Evolutionary conservation across 2,113 vertebrate species (phyloP).

Genomic region (Phaethon lepturus): DNA sequence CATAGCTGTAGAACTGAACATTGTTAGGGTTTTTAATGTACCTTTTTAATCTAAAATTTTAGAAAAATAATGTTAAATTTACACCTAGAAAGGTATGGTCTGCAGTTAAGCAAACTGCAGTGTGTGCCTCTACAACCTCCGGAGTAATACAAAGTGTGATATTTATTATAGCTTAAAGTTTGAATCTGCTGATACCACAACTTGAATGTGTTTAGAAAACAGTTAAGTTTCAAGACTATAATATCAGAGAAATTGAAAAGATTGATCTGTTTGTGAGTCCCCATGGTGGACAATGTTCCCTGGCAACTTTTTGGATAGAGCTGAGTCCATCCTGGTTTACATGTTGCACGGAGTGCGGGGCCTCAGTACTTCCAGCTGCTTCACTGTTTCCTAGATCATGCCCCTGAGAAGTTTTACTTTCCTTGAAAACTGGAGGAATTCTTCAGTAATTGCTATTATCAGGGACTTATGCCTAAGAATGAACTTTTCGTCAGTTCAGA

Average conservation of each 20-base stretch:
- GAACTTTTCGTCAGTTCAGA: background rate
- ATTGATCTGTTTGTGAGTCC: background rate
- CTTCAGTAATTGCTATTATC: background rate
- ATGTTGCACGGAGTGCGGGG: accelerated
- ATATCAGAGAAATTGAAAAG: background rate
- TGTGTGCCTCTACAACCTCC: background rate
- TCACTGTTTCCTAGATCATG: background rate
- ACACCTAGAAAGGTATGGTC: background rate
- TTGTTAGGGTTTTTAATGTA: background rate
- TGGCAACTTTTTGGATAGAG: background rate
- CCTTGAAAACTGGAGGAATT: background rate
- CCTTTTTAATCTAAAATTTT: background rate
- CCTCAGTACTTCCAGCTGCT: background rate
- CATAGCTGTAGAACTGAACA: background rate
- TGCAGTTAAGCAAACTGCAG: background rate
- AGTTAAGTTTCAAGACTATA: background rate
- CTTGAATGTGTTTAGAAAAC: background rate
- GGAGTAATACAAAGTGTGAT: background rate
- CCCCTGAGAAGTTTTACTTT: background rate
- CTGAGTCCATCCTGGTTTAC: background rate
- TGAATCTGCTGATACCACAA: background rate
- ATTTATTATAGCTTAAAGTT: background rate
- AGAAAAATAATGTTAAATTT: background rate
- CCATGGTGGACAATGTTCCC: background rate
- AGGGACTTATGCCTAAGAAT: background rate